Base-by-base conservation (phyloP, 2,888 invertebrate species). In the Apamea epomidion region DNA sequence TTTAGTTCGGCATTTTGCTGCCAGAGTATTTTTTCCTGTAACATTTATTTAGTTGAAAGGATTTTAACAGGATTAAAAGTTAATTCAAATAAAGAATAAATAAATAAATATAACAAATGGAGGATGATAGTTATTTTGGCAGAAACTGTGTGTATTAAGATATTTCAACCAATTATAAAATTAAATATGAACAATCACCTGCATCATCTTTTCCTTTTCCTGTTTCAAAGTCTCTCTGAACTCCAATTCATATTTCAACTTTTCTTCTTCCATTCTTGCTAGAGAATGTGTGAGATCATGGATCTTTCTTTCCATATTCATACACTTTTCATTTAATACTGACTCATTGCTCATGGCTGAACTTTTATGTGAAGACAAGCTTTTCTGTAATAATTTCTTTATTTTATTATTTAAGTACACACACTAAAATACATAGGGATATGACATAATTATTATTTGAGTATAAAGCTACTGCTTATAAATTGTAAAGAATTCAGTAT, bases 211-310 rank as follows among this genome's bases (percentile, higher is more conserved):
- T 65, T 97, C 97, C 84, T 92, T 95, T 86, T 97, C 97, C 80
- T 92, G 92, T 88, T 93, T 96, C n/a, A 97, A 84, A 64, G 92
- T 86, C 82, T 97, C 96, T 84, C 95, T 95, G 82, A 91, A 94
- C 64, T 97, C 97, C 21, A 88, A 88, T 86, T 97, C 96, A 87
- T 89, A 90, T 82, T 93, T 93, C 6, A 92, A 85, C 85, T 94
- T 96, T 37, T 97, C 96, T 73, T 97, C 96, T 89, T 97, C 96
- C 92, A 96, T 92, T 91, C 94, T 96, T 6, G 94, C 88, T 25
- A 97, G 81, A 25, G 93, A 90, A 74, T 93, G 92, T 48, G 94
- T 93, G 74, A 96, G 88, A 64, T 97, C 97, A 85, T 95, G 93
- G 48, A 97, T 89, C 88, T 95, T 97, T 60, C 93, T 91, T 83